Conservation (phyloP, 2,888 invertebrate species). For the Heliconius charithonia region DNA sequence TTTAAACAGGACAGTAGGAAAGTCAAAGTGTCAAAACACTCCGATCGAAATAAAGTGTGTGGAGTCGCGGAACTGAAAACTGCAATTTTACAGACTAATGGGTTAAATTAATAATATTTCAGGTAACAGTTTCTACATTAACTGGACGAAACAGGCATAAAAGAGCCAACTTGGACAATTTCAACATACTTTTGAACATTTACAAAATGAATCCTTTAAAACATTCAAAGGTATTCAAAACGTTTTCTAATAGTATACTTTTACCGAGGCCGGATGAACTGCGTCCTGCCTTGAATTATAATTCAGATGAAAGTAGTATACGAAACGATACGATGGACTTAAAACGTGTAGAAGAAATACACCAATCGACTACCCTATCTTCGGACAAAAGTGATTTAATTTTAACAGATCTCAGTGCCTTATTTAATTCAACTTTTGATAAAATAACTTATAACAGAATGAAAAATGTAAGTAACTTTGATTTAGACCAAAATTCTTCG, state of each 20-base stretch:
- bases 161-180: conserved; percentile 56
- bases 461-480: background rate
- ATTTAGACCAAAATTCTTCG: conserved; percentile 6
- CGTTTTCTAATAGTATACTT: conserved; percentile 62
- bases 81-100: background rate
- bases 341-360: conserved; percentile 53
- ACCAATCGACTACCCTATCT: conserved; percentile 37
- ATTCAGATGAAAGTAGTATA: conserved; percentile 63
- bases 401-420: conserved; percentile 52
- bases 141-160: conserved; percentile 42
- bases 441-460: conserved; percentile 11
- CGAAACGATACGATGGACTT: conserved; percentile 52
- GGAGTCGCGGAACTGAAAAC: background rate
- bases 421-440: conserved; percentile 30
- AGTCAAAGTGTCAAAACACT: background rate
- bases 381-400: conserved; percentile 48
- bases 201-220: conserved; percentile 71
- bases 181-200: conserved; percentile 63
- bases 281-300: conserved; percentile 55
- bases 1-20: no score
- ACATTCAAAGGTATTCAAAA: conserved; percentile 63
- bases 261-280: conserved; percentile 52
- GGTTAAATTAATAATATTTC: background rate
- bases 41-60: background rate
- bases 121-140: conserved; percentile 27